phyloP scores from a whole-genome alignment of 2,888 invertebrate species.

The Dasypolia templi region DNA sequence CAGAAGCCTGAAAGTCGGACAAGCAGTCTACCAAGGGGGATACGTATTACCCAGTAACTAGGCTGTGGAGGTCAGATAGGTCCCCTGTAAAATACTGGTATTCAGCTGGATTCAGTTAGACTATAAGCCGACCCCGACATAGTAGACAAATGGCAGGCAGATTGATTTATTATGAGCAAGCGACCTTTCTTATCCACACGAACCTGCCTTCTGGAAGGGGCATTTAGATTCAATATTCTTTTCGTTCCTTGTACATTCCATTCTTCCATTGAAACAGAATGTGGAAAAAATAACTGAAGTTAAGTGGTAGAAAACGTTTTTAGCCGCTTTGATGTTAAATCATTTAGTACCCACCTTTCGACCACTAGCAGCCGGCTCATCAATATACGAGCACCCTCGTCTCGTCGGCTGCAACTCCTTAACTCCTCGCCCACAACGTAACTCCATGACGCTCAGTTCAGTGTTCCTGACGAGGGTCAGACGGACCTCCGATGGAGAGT shows the following conservation, averaged over 20 bases:
- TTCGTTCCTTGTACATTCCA: too few species aligned
- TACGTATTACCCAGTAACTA: too few species aligned
- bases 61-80: background rate
- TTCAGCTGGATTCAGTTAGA: background rate
- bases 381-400: conserved; percentile 89
- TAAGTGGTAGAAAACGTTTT: background rate
- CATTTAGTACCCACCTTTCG: conserved; percentile 64
- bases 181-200: too few species aligned
- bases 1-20: background rate
- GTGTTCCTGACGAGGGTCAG: conserved; percentile 81
- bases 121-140: background rate
- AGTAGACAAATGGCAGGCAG: background rate
- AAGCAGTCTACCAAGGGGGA: background rate
- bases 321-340: background rate
- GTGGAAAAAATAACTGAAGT: background rate
- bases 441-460: conserved; percentile 85
- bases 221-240: too few species aligned
- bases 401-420: conserved; percentile 83
- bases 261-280: background rate
- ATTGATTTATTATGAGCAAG: too few species aligned
- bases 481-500: conserved; percentile 75
- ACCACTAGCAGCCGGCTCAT: conserved; percentile 82
- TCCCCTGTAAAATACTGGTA: background rate
- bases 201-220: too few species aligned
- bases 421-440: conserved; percentile 85